These are phyloP conservation scores for Scalopus aquaticus DNA, from an alignment of 2,113 vertebrate species.

Conservation along the genomic window DNA sequence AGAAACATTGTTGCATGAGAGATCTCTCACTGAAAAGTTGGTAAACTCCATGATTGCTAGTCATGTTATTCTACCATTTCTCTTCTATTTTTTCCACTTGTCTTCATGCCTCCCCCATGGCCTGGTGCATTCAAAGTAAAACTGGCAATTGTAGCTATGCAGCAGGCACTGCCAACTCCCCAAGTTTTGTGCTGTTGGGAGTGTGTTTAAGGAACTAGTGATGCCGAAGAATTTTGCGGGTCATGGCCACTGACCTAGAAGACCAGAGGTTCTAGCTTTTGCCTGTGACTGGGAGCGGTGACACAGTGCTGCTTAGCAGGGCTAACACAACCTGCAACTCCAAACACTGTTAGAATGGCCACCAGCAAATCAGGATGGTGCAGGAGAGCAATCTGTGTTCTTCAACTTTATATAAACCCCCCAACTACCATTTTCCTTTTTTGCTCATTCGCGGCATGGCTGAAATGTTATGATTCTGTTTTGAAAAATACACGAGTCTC, in stretches of 20 bases:
- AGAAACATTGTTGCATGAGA: not conserved
- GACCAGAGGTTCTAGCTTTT: constrained; percentile 48
- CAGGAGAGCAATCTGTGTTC: not conserved
- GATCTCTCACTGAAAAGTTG: not conserved
- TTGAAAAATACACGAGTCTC: not conserved
- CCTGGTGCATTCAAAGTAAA: not conserved
- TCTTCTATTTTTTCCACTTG: not conserved
- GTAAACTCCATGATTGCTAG: not conserved
- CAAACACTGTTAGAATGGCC: not conserved
- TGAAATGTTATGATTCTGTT: not conserved
- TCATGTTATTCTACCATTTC: not conserved
- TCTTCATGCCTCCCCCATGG: not conserved
- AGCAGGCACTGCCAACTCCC: not conserved
- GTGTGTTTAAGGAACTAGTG: not conserved
- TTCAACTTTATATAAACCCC: not conserved
- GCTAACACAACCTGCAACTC: not conserved
- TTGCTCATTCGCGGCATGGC: not conserved
- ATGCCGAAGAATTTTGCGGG: not conserved
- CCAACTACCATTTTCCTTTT: not conserved
- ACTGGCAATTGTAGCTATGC: not conserved
- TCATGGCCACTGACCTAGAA: constrained; percentile 49
- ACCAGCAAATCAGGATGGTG: not conserved
- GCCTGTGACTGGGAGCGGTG: not conserved
- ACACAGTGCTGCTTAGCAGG: not conserved
- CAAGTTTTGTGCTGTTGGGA: not conserved